Conservation (phyloP, 1,140 invertebrate species). For the Ceratoteleas bidentatus region DNA sequence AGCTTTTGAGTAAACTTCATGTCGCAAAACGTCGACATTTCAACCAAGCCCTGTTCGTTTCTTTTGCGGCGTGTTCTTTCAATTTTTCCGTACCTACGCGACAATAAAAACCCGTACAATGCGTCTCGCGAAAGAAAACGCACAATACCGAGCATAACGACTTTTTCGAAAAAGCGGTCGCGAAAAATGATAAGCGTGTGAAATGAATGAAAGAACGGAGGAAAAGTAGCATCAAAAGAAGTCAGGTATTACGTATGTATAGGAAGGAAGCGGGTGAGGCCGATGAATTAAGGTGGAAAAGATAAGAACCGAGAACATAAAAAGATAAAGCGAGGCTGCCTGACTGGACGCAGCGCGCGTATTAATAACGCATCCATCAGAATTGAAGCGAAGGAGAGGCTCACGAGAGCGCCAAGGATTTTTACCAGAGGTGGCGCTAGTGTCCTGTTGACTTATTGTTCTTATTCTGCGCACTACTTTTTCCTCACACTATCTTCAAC, state of each 20-base stretch:
- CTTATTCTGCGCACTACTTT: too few species aligned
- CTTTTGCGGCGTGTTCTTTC: neutral
- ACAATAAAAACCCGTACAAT: constrained; percentile 29
- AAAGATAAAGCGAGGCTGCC: constrained; percentile 57
- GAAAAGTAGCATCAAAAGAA: constrained; percentile 57
- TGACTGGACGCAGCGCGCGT: constrained; percentile 59
- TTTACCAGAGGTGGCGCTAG: too few species aligned
- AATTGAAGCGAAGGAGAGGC: constrained; percentile 33
- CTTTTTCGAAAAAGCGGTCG: constrained; percentile 34
- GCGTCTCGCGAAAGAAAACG: constrained; percentile 6
- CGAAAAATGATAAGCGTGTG: constrained; percentile 51
- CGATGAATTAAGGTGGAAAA: constrained; percentile 60
- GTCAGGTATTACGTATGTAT: constrained; percentile 52
- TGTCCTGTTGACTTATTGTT: too few species aligned
- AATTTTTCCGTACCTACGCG: neutral
- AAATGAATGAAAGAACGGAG: constrained; percentile 52
- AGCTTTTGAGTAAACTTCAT: too few species aligned
- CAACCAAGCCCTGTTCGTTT: neutral
- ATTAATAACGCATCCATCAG: constrained; percentile 62
- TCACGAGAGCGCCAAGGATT: too few species aligned
- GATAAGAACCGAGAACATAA: constrained; percentile 60
- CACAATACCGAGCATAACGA: constrained; percentile 25
- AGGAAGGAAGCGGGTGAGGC: constrained; percentile 53
- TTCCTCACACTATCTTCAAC: too few species aligned
- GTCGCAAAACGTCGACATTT: too few species aligned